Percentiles rank a stretch among this genome's conserved stretches.
Evolutionary conservation across 2,888 invertebrate genomes (phyloP).

Genomic region (Piscicola geometra): DNA sequence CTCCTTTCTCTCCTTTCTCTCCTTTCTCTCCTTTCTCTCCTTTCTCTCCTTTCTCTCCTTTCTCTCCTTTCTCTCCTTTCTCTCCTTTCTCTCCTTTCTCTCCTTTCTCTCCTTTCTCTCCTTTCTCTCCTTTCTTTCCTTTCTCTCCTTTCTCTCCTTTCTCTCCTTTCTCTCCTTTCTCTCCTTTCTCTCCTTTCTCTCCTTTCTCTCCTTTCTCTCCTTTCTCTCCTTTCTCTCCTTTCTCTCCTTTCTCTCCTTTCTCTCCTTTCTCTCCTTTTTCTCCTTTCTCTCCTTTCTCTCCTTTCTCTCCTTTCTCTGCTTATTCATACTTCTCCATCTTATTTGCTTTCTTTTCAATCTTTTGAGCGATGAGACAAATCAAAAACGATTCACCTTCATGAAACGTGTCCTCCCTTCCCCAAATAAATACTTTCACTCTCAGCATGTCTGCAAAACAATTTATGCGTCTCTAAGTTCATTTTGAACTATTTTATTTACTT

Average conservation of each 20-base stretch:
- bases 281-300: slow-evolving; percentile 1
- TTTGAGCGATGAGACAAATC: no score
- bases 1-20: no score
- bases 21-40: no score
- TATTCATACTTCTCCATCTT: neutral
- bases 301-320: slow-evolving; percentile 10
- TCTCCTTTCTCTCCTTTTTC: slow-evolving; percentile 7
- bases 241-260: slow-evolving; percentile 8
- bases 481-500: neutral
- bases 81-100: neutral
- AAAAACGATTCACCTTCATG: neutral
- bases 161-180: slow-evolving; percentile 11
- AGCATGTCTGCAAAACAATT: no score
- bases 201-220: neutral
- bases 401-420: neutral
- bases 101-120: slow-evolving; percentile 29
- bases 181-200: neutral
- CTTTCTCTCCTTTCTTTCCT: slow-evolving; percentile 25
- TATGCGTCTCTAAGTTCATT: neutral
- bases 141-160: slow-evolving; percentile 26
- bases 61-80: no score
- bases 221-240: slow-evolving; percentile 15
- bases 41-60: no score
- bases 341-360: neutral
- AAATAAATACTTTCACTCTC: no score